phyloP scores from a whole-genome alignment of 2,797 vertebrate genomes.

The Mus caroli region DNA sequence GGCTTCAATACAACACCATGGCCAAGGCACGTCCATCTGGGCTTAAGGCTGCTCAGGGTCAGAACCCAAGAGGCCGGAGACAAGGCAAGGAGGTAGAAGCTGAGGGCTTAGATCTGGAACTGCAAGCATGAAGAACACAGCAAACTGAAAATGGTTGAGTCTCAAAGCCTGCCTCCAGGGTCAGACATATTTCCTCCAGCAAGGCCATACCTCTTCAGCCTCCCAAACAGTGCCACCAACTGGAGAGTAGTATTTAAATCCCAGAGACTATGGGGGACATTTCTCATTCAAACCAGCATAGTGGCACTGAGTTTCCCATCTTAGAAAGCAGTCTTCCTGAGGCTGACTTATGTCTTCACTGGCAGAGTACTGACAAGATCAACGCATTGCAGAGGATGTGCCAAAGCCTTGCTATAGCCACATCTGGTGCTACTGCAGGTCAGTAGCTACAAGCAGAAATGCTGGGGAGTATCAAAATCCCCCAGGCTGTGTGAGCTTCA shows the following conservation, averaged over 20 bases:
- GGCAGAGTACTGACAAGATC: not conserved
- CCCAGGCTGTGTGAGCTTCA: not conserved
- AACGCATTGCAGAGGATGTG: not conserved
- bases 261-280: not conserved
- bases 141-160: not conserved
- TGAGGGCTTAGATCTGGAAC: not conserved
- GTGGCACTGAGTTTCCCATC: not conserved
- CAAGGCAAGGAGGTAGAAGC: too few species aligned
- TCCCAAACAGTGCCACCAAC: not conserved
- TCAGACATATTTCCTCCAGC: not conserved
- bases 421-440: fast-evolving
- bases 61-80: not conserved
- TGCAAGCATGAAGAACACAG: not conserved
- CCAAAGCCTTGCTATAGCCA: not conserved
- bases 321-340: not conserved
- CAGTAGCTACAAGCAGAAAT: fast-evolving
- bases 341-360: not conserved
- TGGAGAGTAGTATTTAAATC: not conserved
- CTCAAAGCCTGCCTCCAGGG: not conserved
- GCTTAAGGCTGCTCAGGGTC: not conserved
- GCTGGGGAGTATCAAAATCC: not conserved
- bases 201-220: not conserved
- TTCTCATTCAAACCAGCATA: not conserved
- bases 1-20: not conserved
- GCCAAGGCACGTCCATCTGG: not conserved